Conservation (phyloP, 2,113 vertebrate species). For the Ammospiza nelsoni region DNA sequence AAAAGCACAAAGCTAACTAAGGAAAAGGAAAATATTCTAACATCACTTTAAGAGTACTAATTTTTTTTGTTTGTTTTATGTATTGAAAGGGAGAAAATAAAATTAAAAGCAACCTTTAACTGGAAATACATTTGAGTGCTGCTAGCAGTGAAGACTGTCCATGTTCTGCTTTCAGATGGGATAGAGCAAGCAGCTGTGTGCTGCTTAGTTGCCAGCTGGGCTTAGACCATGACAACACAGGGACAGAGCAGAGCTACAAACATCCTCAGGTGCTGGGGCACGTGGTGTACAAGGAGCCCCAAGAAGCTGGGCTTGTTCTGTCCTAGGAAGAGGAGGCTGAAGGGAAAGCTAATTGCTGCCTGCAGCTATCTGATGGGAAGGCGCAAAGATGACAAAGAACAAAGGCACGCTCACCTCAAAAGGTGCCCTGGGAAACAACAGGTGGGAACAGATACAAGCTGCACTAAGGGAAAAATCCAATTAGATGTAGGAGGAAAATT, state of each 20-base stretch:
- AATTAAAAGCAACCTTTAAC: background rate
- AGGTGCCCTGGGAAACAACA: background rate
- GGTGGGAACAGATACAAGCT: background rate
- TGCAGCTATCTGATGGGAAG: background rate
- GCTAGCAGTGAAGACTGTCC: background rate
- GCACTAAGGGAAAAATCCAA: background rate
- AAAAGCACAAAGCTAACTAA: background rate
- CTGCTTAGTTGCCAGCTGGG: background rate
- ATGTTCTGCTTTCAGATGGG: background rate
- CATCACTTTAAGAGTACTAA: background rate
- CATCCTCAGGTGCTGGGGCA: background rate
- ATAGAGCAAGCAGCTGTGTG: background rate
- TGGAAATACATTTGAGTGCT: background rate
- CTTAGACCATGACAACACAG: background rate
- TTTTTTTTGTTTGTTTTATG: background rate
- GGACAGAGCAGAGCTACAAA: background rate
- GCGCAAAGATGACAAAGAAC: background rate
- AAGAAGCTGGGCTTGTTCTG: background rate
- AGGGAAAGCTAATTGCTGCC: background rate
- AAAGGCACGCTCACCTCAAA: background rate
- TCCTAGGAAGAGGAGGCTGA: background rate
- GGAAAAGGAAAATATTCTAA: background rate
- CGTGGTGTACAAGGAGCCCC: background rate
- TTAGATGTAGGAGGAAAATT: background rate
- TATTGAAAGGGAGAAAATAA: background rate